Conservation (phyloP, 2,888 invertebrate genomes). For the Oasisia sp. region DNA sequence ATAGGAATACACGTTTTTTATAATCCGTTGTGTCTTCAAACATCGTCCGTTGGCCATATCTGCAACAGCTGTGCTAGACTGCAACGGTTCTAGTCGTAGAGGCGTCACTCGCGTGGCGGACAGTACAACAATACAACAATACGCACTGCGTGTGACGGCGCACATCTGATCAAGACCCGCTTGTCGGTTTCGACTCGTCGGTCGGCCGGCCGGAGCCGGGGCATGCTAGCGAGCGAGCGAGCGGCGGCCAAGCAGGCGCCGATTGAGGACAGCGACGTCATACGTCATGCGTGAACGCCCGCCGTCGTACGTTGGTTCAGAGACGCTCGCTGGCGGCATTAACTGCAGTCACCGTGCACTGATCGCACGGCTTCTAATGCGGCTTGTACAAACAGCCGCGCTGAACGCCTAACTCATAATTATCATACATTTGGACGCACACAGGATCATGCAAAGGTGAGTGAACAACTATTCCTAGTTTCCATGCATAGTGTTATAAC, state of each 20-base stretch:
- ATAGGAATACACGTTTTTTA: background rate
- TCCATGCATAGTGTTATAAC: background rate
- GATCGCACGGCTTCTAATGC: slow-evolving; percentile 1
- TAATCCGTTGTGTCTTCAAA: background rate
- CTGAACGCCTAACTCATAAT: background rate
- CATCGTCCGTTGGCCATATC: background rate
- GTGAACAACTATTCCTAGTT: background rate
- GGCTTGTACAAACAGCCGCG: background rate
- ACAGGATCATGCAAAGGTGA: background rate
- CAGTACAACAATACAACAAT: background rate
- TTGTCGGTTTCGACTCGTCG: background rate
- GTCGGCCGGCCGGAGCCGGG: background rate
- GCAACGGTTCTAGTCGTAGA: background rate
- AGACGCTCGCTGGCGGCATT: background rate
- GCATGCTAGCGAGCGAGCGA: background rate
- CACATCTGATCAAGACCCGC: slow-evolving; percentile 17
- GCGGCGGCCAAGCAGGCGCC: background rate
- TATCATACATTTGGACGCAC: background rate
- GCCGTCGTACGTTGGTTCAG: background rate
- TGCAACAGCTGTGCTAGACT: background rate
- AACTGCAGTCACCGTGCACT: background rate
- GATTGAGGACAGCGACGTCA: slow-evolving; percentile 7
- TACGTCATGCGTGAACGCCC: background rate
- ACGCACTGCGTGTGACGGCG: background rate
- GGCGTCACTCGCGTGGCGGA: background rate